Percentiles rank a stretch among this genome's conserved stretches.
These are phyloP conservation scores for Furnarius figulus DNA, from an alignment of 2,113 vertebrate species.

Conservation along the genomic window DNA sequence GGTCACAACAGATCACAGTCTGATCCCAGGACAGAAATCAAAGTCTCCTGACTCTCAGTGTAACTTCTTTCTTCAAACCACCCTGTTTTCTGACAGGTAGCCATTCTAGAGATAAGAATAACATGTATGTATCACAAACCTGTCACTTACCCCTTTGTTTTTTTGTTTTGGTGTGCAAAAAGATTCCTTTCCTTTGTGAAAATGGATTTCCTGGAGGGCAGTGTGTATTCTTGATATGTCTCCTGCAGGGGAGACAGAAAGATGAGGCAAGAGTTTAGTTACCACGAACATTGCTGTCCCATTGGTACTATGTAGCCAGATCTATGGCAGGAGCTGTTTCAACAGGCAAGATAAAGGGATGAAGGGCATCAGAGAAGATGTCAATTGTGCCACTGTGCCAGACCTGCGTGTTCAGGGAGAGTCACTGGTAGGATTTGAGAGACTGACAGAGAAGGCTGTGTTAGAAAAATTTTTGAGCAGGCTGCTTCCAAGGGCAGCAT, in stretches of 20 bases:
- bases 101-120: neutral
- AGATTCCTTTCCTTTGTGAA: neutral
- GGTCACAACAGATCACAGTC: neutral
- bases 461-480: neutral
- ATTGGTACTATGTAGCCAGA: neutral
- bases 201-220: neutral
- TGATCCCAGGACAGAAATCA: neutral
- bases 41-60: neutral
- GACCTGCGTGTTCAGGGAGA: neutral
- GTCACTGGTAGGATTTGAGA: neutral
- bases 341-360: neutral
- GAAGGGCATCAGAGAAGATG: neutral
- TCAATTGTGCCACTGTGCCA: neutral
- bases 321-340: neutral
- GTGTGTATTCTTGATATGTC: neutral
- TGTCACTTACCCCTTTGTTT: neutral
- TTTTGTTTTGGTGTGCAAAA: neutral
- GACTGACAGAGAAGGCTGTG: neutral
- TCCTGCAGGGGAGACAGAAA: neutral
- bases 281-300: neutral
- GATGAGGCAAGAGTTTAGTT: neutral
- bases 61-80: neutral
- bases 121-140: neutral
- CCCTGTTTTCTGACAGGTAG: neutral
- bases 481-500: neutral